These are phyloP conservation scores for Caenorhabditis virilis DNA, from an alignment of 2,888 invertebrate genomes.

Conservation along the genomic window DNA sequence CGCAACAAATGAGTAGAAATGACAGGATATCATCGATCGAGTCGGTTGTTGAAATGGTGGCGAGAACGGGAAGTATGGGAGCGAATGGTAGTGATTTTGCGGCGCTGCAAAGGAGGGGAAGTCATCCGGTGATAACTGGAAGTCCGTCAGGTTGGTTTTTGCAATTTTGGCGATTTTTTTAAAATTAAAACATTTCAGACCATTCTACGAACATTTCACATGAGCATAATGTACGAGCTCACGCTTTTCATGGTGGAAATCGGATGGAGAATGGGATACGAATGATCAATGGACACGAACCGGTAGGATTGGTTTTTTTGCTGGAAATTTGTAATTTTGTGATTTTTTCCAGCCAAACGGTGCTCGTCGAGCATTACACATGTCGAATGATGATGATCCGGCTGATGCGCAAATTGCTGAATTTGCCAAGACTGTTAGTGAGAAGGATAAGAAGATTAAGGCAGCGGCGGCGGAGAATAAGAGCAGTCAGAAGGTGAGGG, in stretches of 20 bases:
- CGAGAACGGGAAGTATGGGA: constrained; percentile 12
- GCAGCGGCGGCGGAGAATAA: constrained; percentile 35
- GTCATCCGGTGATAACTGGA: constrained; percentile 13
- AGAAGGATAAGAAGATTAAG: constrained; percentile 35
- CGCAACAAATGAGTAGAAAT: not conserved
- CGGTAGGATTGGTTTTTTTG: constrained; percentile 1
- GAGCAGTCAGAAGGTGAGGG: not conserved
- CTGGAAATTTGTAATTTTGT: constrained; percentile 4
- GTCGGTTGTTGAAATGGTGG: constrained; percentile 31
- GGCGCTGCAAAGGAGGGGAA: constrained; percentile 13
- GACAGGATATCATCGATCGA: constrained; percentile 24
- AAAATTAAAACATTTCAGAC: not conserved
- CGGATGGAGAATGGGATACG: constrained; percentile 25
- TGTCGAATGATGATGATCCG: constrained; percentile 18
- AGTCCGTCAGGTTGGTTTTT: constrained; percentile 17
- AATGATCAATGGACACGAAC: constrained; percentile 23
- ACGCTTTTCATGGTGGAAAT: constrained; percentile 34
- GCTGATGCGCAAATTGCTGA: constrained; percentile 32
- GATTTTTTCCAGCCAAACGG: not conserved
- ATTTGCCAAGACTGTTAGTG: constrained; percentile 35
- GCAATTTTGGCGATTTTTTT: not conserved
- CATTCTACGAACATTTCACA: constrained; percentile 24
- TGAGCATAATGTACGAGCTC: constrained; percentile 39
- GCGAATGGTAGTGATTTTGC: constrained; percentile 14
- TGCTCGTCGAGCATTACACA: not conserved